Evolutionary conservation across 1,140 invertebrate genomes (phyloP).

Genomic region (Caenorhabditis elegans): DNA sequence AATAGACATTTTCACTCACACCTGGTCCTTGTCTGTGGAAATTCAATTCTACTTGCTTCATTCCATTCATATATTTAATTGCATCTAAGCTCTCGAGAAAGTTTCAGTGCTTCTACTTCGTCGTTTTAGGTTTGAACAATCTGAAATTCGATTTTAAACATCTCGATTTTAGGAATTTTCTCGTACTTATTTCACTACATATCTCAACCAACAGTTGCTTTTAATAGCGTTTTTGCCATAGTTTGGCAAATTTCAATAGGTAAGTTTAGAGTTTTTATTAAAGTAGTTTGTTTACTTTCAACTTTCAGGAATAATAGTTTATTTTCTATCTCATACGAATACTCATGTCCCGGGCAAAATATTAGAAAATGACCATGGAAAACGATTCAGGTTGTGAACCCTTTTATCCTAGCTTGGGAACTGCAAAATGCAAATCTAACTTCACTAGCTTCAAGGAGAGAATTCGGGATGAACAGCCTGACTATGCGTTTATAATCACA

Average conservation of each 20-base stretch:
- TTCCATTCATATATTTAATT: conserved; percentile 16
- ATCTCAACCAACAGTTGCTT: neutral
- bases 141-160: no score
- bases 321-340: no score
- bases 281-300: neutral
- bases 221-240: neutral
- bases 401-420: neutral
- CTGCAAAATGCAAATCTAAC: neutral
- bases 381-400: conserved; percentile 7
- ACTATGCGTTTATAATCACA: neutral
- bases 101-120: neutral
- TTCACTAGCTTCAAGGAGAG: neutral
- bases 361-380: no score
- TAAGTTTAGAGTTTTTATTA: neutral
- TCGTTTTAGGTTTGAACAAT: neutral
- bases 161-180: neutral
- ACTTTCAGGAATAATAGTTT: no score
- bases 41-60: conserved; percentile 30
- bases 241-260: conserved; percentile 12
- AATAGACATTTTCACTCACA: conserved; percentile 35
- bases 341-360: no score
- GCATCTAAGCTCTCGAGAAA: neutral
- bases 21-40: conserved; percentile 35
- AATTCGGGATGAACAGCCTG: neutral
- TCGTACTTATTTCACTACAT: neutral